A percentile compares a stretch with the other conserved stretches of the same genome.
phyloP scores from a whole-genome alignment of 1,140 invertebrate genomes.

The Procambarus virginalis region DNA sequence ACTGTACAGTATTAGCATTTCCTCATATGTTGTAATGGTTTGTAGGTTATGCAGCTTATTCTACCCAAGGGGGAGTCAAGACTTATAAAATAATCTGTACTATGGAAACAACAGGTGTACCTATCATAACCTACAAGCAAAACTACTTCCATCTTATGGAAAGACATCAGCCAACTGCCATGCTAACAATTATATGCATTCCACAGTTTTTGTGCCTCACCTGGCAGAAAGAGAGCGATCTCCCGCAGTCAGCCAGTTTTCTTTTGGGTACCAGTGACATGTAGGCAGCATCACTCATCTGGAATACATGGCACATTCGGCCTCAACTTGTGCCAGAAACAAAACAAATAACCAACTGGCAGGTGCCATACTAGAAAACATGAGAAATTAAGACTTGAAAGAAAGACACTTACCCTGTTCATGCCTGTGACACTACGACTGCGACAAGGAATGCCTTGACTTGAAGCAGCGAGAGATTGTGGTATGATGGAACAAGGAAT shows the following conservation, averaged over 20 bases:
- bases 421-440: constrained; percentile 40
- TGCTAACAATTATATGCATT: neutral
- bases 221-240: constrained; percentile 42
- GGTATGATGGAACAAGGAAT: neutral
- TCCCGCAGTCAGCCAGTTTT: constrained; percentile 28
- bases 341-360: neutral
- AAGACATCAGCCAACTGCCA: neutral
- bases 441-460: neutral
- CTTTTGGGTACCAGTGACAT: constrained; percentile 18
- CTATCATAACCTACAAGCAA: too few species aligned
- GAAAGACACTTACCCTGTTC: constrained; percentile 17
- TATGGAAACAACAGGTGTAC: too few species aligned
- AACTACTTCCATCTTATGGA: too few species aligned
- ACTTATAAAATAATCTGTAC: too few species aligned
- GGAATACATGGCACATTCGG: constrained; percentile 19
- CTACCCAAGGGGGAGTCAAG: too few species aligned
- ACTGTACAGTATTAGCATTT: too few species aligned
- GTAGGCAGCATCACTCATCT: constrained; percentile 17
- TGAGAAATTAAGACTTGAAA: too few species aligned
- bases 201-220: neutral
- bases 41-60: too few species aligned
- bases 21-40: too few species aligned
- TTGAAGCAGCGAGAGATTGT: neutral
- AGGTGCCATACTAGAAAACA: neutral
- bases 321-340: constrained; percentile 17